Evolutionary conservation across 2,113 vertebrate species (phyloP), one percentile per base, ranked within the genome.

Genomic region (Microtus ochrogaster): DNA sequence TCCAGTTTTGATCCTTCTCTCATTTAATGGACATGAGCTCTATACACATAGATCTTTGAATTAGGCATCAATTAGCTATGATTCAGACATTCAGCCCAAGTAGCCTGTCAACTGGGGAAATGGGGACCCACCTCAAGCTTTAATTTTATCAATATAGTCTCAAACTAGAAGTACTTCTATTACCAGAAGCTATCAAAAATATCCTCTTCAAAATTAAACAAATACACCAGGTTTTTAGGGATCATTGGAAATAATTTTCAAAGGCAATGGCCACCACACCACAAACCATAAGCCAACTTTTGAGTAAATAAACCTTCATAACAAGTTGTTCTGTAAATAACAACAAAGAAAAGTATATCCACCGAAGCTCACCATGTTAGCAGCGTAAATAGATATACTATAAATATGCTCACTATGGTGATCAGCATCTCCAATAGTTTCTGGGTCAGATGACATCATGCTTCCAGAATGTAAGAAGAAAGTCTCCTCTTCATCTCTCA

Each of bases 201-300:
- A 73, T 30, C 88, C 44, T 77, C 39, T 86, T 49, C 8, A 61
- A 89, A 73, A 58, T 55, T 0, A 17, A 36, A 26, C 24, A 36
- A 33, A 55, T 66, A 14, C 26, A n/a, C 33, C 63, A 92, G 77
- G 11, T 19, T n/a, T 86, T 58, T 2, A 83, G 1, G 7, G 0
- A 49, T 87, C 68, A 26, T 90, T 78, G 49, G 47, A 79, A 95
- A 73, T 87, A 41, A 41, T 78, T 97, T 84, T 66, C 52, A 92
- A 74, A 55, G 77, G n/a, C 8, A n/a, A 36, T 39, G 14, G 76
- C 41, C 28, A 93, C 19, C 44, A 39, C 63, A 79, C 8, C 3
- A 49, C 55, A 66, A 63, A 78, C 89, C 89, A 65, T 49, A 73
- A n/a, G 0, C 4, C 76, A 89, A 41, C 36, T 90, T 2, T 13